phyloP scores from a whole-genome alignment of 1,140 invertebrate genomes.

The Samia ricini region DNA sequence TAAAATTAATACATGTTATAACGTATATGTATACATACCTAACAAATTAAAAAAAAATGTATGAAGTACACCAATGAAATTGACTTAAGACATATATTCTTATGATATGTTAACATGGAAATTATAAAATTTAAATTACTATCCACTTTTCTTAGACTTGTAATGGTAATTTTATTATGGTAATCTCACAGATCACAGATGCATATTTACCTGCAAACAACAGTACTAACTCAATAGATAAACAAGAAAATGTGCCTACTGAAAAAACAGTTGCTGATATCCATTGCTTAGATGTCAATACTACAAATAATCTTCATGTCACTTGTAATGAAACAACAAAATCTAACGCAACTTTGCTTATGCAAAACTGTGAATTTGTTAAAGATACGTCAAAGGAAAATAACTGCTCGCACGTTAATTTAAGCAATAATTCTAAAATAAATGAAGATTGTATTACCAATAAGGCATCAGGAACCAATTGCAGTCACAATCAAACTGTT shows the following conservation, averaged over 20 bases:
- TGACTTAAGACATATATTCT: too few relatives aligned
- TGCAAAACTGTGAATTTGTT: neutral
- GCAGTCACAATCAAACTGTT: neutral
- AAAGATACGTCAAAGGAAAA: neutral
- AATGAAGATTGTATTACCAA: neutral
- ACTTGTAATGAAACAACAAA: neutral
- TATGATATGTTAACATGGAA: too few relatives aligned
- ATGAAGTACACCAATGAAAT: too few relatives aligned
- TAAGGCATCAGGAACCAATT: neutral
- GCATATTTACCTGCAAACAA: neutral
- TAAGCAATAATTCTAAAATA: neutral
- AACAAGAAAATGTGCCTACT: neutral
- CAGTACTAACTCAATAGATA: neutral
- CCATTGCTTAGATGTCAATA: neutral
- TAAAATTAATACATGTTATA: too few relatives aligned
- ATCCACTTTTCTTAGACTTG: too few relatives aligned
- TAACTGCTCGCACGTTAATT: neutral
- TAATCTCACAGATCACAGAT: neutral
- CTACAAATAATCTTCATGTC: neutral
- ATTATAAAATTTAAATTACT: too few relatives aligned
- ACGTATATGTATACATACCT: too few relatives aligned
- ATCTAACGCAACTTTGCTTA: neutral
- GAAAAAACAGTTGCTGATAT: neutral
- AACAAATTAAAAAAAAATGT: too few relatives aligned
- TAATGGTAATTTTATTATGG: neutral